Evolutionary conservation across 2,797 vertebrate genomes (phyloP).

Genomic region (Tokudaia tokunoshimensis): DNA sequence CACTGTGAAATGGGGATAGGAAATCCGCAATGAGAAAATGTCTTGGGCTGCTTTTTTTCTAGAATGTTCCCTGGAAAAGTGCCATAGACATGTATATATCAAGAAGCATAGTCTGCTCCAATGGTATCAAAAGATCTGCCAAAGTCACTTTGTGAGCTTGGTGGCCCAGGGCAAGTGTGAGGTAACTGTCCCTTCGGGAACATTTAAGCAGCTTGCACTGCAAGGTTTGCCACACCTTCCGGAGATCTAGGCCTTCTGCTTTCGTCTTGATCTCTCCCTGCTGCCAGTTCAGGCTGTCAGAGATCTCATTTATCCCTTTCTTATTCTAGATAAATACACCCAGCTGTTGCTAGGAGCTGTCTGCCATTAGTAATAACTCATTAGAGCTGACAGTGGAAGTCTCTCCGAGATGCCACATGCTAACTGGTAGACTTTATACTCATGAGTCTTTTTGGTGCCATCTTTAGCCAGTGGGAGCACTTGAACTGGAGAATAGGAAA

Average conservation of each 20-base stretch:
- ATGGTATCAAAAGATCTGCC: slow-evolving; percentile 20
- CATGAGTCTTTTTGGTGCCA: slow-evolving; percentile 58
- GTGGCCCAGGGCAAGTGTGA: background rate
- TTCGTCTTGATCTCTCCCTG: slow-evolving; percentile 53
- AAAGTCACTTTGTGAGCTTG: background rate
- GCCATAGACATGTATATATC: background rate
- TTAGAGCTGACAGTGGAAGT: slow-evolving; percentile 74
- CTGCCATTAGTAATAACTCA: slow-evolving; percentile 80
- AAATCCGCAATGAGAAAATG: slow-evolving; percentile 10
- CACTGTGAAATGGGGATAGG: background rate
- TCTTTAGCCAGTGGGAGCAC: slow-evolving; percentile 45
- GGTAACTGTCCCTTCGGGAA: background rate
- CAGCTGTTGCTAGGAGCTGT: slow-evolving; percentile 73
- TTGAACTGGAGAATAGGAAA: slow-evolving; percentile 37
- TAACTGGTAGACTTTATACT: slow-evolving; percentile 36
- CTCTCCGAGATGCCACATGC: slow-evolving; percentile 55
- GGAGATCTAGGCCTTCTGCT: background rate
- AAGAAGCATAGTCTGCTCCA: background rate
- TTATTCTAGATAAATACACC: slow-evolving; percentile 74
- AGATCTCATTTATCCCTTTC: slow-evolving; percentile 76
- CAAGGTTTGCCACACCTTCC: background rate
- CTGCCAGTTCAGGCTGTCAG: slow-evolving; percentile 62
- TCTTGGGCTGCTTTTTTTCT: background rate
- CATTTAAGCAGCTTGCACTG: background rate
- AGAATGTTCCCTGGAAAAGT: background rate